These are phyloP conservation scores for Oriolus oriolus DNA, from an alignment of 2,113 vertebrate genomes.

Conservation along the genomic window DNA sequence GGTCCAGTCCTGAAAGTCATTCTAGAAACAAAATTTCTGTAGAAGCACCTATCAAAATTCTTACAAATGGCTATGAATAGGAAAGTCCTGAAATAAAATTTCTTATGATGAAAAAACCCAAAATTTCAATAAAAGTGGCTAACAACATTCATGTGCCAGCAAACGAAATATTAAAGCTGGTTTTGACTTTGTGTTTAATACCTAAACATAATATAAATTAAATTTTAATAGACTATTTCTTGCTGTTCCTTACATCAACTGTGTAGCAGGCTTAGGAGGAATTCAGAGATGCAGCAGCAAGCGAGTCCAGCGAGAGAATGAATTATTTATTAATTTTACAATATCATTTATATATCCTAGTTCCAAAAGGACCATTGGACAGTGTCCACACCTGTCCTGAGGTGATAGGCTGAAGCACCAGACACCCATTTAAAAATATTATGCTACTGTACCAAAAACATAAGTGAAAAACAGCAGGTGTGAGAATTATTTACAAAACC, in stretches of 20 bases:
- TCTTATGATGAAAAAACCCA: background rate
- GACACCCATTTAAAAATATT: too few relatives aligned
- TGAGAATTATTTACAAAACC: too few relatives aligned
- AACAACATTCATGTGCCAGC: background rate
- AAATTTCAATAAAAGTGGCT: background rate
- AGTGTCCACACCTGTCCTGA: too few relatives aligned
- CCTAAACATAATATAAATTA: background rate
- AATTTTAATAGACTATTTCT: background rate
- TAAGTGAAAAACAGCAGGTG: too few relatives aligned
- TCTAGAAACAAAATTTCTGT: background rate
- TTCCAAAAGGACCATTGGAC: too few relatives aligned
- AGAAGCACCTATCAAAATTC: background rate
- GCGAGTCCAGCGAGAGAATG: too few relatives aligned
- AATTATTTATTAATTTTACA: too few relatives aligned
- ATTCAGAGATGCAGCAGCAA: too few relatives aligned
- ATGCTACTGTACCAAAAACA: too few relatives aligned
- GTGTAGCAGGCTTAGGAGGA: too few relatives aligned
- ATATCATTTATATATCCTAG: too few relatives aligned
- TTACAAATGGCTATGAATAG: background rate
- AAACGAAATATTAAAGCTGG: background rate
- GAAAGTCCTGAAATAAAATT: background rate
- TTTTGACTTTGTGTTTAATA: background rate
- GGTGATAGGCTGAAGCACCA: too few relatives aligned
- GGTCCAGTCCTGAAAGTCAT: background rate
- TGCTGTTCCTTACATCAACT: background rate